Conservation (phyloP, 2,113 vertebrate species). For the Agelaius tricolor region DNA sequence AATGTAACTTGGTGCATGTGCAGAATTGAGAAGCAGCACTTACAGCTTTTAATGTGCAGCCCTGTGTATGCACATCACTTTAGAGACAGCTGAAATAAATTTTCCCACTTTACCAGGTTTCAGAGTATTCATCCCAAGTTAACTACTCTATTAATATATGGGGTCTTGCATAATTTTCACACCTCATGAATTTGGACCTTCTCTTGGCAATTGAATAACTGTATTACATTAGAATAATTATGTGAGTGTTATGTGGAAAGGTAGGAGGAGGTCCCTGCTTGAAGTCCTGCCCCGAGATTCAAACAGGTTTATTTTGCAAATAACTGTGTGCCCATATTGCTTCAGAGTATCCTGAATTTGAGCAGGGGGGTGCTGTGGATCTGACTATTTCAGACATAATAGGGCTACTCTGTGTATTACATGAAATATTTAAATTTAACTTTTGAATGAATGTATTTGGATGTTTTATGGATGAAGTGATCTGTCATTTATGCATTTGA, state of each 20-base stretch:
- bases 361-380: not conserved
- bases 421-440: not conserved
- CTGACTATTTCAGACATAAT: not conserved
- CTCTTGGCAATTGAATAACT: not conserved
- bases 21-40: not conserved
- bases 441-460: not conserved
- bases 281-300: not conserved
- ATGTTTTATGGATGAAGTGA: not conserved
- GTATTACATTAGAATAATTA: not conserved
- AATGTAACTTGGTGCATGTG: not conserved
- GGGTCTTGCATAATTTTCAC: not conserved
- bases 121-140: not conserved
- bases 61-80: fast-evolving
- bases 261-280: not conserved
- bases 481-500: not conserved
- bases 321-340: not conserved
- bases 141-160: not conserved
- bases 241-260: not conserved
- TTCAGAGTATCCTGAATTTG: not conserved
- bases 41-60: not conserved
- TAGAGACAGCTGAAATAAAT: not conserved
- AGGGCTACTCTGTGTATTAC: not conserved
- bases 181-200: not conserved
- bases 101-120: not conserved
- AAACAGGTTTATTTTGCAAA: not conserved